phyloP scores from a whole-genome alignment of 2,888 invertebrate genomes.

The Xiphydria camelus region DNA sequence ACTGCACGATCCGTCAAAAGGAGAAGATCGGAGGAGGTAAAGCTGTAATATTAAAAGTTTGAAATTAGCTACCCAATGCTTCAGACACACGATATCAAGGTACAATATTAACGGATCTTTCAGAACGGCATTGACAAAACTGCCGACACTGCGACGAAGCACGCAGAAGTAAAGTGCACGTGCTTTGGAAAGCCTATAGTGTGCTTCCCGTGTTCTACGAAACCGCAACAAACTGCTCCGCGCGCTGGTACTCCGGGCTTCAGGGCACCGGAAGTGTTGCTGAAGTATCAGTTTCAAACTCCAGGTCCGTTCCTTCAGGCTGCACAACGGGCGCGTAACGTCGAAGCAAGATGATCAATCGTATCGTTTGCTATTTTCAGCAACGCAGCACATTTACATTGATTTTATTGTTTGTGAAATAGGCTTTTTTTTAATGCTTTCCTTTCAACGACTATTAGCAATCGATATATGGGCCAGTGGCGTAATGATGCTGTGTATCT shows the following conservation, averaged over 20 bases:
- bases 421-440: too few relatives aligned
- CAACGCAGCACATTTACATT: too few relatives aligned
- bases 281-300: conserved; percentile 79
- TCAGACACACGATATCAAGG: too few relatives aligned
- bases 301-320: too few relatives aligned
- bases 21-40: conserved; percentile 47
- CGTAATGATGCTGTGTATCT: conserved; percentile 77
- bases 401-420: too few relatives aligned
- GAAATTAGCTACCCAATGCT: too few relatives aligned
- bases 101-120: too few relatives aligned
- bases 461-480: conserved; percentile 91
- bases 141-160: conserved; percentile 25
- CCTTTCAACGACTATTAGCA: conserved; percentile 58
- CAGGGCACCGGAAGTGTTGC: conserved; percentile 82
- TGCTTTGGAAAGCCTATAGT: conserved; percentile 71
- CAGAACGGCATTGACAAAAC: conserved; percentile 18
- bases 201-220: conserved; percentile 69
- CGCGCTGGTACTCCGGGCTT: conserved; percentile 90
- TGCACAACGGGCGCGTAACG: too few relatives aligned
- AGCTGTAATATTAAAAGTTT: too few relatives aligned
- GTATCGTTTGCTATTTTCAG: too few relatives aligned
- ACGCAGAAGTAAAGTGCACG: conserved; percentile 60
- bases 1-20: conserved; percentile 30
- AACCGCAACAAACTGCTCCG: conserved; percentile 71
- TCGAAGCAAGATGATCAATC: too few relatives aligned